Evolutionary conservation across 2,797 vertebrate species (phyloP).

Genomic region (Echiichthys vipera): DNA sequence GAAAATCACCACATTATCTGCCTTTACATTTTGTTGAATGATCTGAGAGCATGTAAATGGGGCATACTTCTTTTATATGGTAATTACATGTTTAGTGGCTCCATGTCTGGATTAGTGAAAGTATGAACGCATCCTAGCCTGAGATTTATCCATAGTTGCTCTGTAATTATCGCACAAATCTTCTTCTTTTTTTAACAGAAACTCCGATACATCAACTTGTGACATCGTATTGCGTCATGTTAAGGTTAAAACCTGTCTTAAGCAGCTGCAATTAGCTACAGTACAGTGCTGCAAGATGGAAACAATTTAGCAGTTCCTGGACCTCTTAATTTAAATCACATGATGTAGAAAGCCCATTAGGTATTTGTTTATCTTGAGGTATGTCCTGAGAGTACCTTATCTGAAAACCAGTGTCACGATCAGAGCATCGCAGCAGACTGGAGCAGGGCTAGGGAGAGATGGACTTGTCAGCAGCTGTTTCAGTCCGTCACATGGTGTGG

Average conservation of each 20-base stretch:
- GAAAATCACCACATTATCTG: constrained; percentile 47
- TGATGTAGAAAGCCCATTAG: constrained; percentile 26
- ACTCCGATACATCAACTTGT: constrained; percentile 44
- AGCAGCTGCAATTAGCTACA: constrained; percentile 33
- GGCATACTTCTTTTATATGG: constrained; percentile 52
- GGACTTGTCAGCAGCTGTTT: constrained; percentile 80
- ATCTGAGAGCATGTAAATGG: constrained; percentile 45
- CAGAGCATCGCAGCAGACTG: constrained; percentile 45
- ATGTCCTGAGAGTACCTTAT: constrained; percentile 53
- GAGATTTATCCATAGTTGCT: constrained; percentile 48
- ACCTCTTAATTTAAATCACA: constrained; percentile 28
- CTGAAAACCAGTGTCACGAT: constrained; percentile 49
- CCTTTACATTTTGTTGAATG: constrained; percentile 28
- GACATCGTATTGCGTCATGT: constrained; percentile 46
- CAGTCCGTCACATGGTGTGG: constrained; percentile 70
- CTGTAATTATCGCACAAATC: constrained; percentile 60
- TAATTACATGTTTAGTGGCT: constrained; percentile 65
- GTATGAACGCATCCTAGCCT: constrained; percentile 56
- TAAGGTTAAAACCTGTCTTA: constrained; percentile 25
- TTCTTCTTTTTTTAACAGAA: too few species aligned
- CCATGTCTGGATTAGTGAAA: constrained; percentile 72
- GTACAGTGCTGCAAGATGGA: constrained; percentile 20
- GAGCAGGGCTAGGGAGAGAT: constrained; percentile 44
- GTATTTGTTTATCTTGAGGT: constrained; percentile 46
- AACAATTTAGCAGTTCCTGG: constrained; percentile 25